Base-by-base conservation (phyloP, 2,888 invertebrate species). In the Drosophila peninsularis region DNA sequence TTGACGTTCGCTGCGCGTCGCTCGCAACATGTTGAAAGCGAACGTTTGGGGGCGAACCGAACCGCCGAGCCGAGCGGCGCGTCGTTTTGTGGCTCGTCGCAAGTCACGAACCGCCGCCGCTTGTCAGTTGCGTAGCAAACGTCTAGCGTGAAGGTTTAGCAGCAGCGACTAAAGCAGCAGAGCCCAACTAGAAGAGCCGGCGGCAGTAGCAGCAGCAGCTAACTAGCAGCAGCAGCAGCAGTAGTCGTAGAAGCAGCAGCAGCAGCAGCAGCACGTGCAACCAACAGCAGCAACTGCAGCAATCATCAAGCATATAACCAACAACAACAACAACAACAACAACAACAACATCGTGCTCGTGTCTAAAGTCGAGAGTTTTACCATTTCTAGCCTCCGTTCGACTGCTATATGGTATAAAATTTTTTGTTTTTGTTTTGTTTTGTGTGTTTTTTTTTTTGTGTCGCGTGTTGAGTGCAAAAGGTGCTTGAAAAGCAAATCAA, bases 121-220 rank as follows among this genome's bases (percentile, higher is more conserved):
- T 54, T 76, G 73, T 73, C 89, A 85, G 89, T 85, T 87, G 81
- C 87, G 75, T 75, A 88, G 79, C 79, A 87, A 89, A 72, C 89
- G 84, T 88, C 81, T 82, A 81, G 73, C 78, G 84, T 80, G 75
- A 73, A 82, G 80, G 88, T 86, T 80, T 68, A 72, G 66, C 81
- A 75, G 62, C 69, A 71, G 75, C 69, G 71, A 52, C 62, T 62
- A 53, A 62, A 62, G 19, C 41, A 30, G 27, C 27, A 7, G 50
- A 55, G 55, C 32, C 32, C 41, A 53, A 32, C 24, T 24, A 53
- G 10, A 52, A 32, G 11, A 50, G 55, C 57, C 78, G 58, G 41
- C 79, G 54, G 56, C 71, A 60, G 50, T 50, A 70, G 58, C 61
- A 66, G 50, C 57, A 66, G 41, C 75, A 50, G 45, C 47, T 44